Evolutionary conservation across 2,113 vertebrate genomes (phyloP).

Genomic region (Dipodomys ordii): DNA sequence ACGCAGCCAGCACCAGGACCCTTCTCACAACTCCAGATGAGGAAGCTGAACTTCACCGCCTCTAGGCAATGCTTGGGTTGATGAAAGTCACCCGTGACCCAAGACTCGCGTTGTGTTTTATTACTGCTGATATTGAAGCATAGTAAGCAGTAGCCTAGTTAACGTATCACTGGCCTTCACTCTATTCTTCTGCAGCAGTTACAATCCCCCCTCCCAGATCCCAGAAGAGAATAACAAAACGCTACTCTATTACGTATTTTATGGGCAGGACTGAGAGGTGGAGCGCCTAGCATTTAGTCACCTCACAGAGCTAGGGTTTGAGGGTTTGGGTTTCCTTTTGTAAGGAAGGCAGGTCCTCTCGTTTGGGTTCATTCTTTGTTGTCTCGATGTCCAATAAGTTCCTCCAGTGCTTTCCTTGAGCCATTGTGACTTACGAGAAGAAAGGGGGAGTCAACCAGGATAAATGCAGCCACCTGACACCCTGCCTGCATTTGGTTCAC

Average conservation of each 20-base stretch:
- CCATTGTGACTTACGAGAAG: neutral
- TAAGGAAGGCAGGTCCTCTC: slow-evolving; percentile 45
- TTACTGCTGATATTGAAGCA: slow-evolving; percentile 75
- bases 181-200: slow-evolving; percentile 70
- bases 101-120: slow-evolving; percentile 52
- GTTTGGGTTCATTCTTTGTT: neutral
- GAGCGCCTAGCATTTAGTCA: slow-evolving; percentile 35
- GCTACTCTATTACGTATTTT: slow-evolving; percentile 80
- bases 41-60: neutral
- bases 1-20: neutral
- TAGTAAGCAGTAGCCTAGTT: slow-evolving; percentile 74
- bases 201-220: slow-evolving; percentile 38
- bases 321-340: slow-evolving; percentile 32
- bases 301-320: slow-evolving; percentile 18
- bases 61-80: neutral
- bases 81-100: slow-evolving; percentile 44
- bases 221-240: slow-evolving; percentile 70
- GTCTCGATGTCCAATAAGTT: neutral
- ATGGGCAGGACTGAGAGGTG: slow-evolving; percentile 59
- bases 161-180: slow-evolving; percentile 78
- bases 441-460: neutral
- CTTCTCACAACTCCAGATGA: neutral
- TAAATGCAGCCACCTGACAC: neutral
- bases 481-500: neutral
- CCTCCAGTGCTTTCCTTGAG: neutral